Conservation (phyloP, 2,797 vertebrate genomes). For the Vultur gryphus region DNA sequence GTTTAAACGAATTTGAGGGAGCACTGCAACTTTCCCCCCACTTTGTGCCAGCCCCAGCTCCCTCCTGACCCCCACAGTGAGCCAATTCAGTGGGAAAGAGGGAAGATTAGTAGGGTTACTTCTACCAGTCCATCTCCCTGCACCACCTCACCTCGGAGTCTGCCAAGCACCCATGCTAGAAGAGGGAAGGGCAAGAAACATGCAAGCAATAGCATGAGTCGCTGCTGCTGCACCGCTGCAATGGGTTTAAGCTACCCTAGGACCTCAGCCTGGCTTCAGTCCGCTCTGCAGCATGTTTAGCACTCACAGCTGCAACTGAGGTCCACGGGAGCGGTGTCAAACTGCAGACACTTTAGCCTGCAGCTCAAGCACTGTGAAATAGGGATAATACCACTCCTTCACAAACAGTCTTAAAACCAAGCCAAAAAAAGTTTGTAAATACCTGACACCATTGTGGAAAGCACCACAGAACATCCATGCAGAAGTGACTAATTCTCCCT, state of each 20-base stretch:
- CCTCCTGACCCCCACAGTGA: neutral
- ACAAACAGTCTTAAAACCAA: neutral
- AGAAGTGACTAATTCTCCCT: neutral
- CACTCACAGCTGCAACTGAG: neutral
- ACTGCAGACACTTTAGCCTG: fast-evolving
- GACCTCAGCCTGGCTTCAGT: neutral
- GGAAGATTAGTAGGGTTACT: neutral
- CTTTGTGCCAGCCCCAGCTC: neutral
- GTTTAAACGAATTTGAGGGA: neutral
- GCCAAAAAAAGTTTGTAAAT: neutral
- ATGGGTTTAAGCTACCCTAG: neutral
- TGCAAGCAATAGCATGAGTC: fast-evolving
- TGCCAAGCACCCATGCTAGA: neutral
- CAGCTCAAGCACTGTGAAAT: neutral
- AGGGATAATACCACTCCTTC: neutral
- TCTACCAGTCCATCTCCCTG: neutral
- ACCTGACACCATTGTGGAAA: neutral
- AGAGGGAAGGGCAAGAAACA: neutral
- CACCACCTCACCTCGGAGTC: neutral
- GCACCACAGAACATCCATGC: neutral
- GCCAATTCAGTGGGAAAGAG: neutral
- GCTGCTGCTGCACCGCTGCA: neutral
- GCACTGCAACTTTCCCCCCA: neutral
- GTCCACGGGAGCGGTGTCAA: neutral
- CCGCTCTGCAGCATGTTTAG: fast-evolving